A percentile compares a stretch with the other conserved stretches of the same genome.
Evolutionary conservation across 2,888 invertebrate genomes (phyloP).

Genomic region (Apeira syringaria): DNA sequence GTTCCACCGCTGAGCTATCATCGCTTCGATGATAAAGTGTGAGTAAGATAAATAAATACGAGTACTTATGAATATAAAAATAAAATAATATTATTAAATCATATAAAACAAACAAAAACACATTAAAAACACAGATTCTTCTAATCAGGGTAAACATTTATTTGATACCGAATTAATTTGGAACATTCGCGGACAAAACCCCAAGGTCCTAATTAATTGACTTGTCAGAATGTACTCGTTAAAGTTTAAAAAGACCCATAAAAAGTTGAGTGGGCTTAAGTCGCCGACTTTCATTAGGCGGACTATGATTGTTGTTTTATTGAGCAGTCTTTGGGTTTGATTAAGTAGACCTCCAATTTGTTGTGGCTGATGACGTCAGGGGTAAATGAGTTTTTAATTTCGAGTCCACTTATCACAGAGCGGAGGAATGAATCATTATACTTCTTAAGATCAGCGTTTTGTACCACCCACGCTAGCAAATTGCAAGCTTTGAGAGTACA

Average conservation of each 20-base stretch:
- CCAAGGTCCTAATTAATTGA: constrained; percentile 34
- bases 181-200: constrained; percentile 27
- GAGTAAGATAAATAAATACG: too few species aligned
- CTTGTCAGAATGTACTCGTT: constrained; percentile 34
- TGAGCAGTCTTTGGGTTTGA: constrained; percentile 20
- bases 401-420: background rate
- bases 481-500: too few species aligned
- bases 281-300: constrained; percentile 30
- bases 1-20: too few species aligned
- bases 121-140: constrained; percentile 10
- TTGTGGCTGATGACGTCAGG: constrained; percentile 12
- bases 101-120: too few species aligned
- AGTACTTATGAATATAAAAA: too few species aligned
- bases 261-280: constrained; percentile 34
- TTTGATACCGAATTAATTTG: constrained; percentile 29
- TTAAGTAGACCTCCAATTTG: constrained; percentile 15
- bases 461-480: too few species aligned
- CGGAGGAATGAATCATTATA: too few species aligned
- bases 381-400: constrained; percentile 18
- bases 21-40: too few species aligned
- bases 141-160: constrained; percentile 24
- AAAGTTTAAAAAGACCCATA: constrained; percentile 33
- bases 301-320: constrained; percentile 27
- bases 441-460: too few species aligned
- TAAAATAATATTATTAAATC: too few species aligned